These are phyloP conservation scores for Porites rus DNA, from an alignment of 92 coral and sea anemone genomes.

Conservation along the genomic window DNA sequence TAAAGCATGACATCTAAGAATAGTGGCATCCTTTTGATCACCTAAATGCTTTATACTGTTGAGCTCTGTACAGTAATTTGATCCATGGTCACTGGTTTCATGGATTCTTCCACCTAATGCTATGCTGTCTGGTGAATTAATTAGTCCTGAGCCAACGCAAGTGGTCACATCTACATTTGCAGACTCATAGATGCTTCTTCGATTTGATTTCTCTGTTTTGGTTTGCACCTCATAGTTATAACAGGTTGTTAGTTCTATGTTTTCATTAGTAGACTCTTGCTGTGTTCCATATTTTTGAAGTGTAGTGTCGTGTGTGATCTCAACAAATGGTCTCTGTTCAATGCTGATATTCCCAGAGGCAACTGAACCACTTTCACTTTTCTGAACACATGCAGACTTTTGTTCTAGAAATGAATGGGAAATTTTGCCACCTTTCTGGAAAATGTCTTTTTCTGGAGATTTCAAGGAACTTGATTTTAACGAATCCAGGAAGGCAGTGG, in stretches of 20 bases:
- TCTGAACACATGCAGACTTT: not conserved
- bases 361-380: not conserved
- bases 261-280: not conserved
- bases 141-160: conserved; percentile 7
- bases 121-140: not conserved
- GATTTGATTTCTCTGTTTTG: not conserved
- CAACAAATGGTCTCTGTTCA: conserved; percentile 24
- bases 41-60: not conserved
- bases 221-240: not conserved
- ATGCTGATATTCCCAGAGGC: not conserved
- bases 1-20: not conserved
- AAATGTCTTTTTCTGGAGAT: not conserved
- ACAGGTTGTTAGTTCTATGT: not conserved
- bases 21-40: not conserved
- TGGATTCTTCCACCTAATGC: not conserved
- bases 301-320: not conserved
- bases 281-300: not conserved
- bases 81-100: not conserved
- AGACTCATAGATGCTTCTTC: conserved; percentile 18
- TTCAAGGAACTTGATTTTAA: not conserved
- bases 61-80: not conserved
- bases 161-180: conserved; percentile 14
- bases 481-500: not conserved
- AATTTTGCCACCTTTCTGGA: not conserved
- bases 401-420: not conserved